phyloP scores from a whole-genome alignment of 2,797 vertebrate genomes.

The Premnoplex brunnescens region DNA sequence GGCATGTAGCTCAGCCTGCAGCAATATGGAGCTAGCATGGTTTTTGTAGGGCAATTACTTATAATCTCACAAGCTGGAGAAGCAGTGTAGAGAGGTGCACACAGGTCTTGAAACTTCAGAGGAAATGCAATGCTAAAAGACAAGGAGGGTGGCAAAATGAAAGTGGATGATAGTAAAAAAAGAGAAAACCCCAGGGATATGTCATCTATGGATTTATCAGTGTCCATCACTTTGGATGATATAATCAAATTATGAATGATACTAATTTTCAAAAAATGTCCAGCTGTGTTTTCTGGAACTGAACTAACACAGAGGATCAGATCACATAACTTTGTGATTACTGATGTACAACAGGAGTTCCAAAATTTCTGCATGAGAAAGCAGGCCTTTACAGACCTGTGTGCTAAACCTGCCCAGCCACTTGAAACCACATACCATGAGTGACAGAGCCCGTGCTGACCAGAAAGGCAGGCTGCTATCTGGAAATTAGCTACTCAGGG shows the following conservation, averaged over 20 bases:
- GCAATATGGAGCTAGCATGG: not conserved
- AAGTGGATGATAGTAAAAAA: not conserved
- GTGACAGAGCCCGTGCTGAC: not conserved
- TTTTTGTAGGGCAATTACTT: not conserved
- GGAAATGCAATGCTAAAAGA: not conserved
- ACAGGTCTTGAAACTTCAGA: not conserved
- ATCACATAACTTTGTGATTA: not conserved
- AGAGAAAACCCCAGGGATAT: not conserved
- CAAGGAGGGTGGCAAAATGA: not conserved
- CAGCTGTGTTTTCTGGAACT: not conserved
- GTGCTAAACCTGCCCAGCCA: not conserved
- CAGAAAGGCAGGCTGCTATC: not conserved
- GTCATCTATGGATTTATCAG: not conserved
- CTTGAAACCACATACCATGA: not conserved
- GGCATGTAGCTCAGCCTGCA: not conserved
- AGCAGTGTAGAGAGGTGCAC: not conserved
- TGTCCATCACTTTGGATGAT: not conserved
- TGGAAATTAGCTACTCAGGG: not conserved
- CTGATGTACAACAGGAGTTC: not conserved
- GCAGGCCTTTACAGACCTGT: not conserved
- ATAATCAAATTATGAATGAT: not conserved
- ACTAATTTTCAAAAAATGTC: not conserved
- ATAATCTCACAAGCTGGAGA: not conserved
- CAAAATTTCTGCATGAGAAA: not conserved
- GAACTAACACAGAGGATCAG: not conserved